These are phyloP conservation scores for Pinctada fucata DNA, from an alignment of 2,888 invertebrate genomes.

Conservation along the genomic window DNA sequence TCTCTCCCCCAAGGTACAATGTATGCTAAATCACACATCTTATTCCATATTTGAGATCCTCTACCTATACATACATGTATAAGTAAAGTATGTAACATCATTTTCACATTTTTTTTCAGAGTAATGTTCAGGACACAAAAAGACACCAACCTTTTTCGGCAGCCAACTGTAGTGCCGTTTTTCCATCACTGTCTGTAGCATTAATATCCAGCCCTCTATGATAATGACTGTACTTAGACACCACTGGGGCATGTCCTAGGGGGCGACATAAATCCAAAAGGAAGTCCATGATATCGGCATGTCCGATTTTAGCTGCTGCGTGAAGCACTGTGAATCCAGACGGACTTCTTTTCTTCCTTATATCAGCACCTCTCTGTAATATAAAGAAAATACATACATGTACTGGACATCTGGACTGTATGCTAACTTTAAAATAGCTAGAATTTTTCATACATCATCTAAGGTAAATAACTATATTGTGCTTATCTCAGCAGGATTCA, in stretches of 20 bases:
- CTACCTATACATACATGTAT: too few relatives aligned
- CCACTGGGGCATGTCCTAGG: conserved; percentile 7
- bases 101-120: too few relatives aligned
- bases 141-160: conserved; percentile 71
- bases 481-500: too few relatives aligned
- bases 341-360: conserved; percentile 58
- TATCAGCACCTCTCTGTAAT: conserved; percentile 67
- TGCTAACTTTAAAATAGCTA: neutral
- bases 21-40: too few relatives aligned
- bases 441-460: neutral
- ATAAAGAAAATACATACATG: too few relatives aligned
- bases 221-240: conserved; percentile 8
- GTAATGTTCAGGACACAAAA: too few relatives aligned
- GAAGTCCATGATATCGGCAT: conserved; percentile 59
- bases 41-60: too few relatives aligned
- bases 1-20: too few relatives aligned
- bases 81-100: too few relatives aligned
- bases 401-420: neutral
- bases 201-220: conserved; percentile 63
- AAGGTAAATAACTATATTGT: neutral
- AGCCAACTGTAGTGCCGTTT: conserved; percentile 70
- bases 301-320: conserved; percentile 62
- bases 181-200: conserved; percentile 62
- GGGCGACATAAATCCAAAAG: conserved; percentile 58
- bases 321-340: conserved; percentile 68